Base-by-base conservation (phyloP, 1,140 invertebrate species). In the Cryptotermes secundus region DNA sequence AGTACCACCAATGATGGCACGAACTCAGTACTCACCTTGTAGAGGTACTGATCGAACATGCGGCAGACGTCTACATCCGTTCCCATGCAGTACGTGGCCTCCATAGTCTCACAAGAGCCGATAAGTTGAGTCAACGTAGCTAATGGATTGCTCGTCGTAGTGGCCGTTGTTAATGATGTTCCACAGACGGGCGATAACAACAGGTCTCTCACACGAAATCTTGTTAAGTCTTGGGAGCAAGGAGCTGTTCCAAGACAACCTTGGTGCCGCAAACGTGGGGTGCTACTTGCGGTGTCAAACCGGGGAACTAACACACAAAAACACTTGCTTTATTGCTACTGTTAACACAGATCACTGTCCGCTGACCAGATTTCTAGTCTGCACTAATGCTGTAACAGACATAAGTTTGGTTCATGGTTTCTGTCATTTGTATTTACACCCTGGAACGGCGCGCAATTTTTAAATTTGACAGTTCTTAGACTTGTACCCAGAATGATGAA, bases 1-100 rank as follows among this genome's bases (percentile, higher is more conserved):
- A 42, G 16, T 2, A 42, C 16, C 59, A 72, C 24, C 4, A 59
- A 16, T 24, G 4, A 59, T 19, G 6, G 4, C 3, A 22, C 7
- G 26, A 59, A 24, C 53, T 10, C 59, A 31, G 0, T 26, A 80
- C 88, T 89, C 88, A 94, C 93, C 93, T 94, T 94, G 88, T 93
- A 93, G 85, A 92, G 89, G 88, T 93, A 94, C 89, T 93, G 93
- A 88, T 94, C 93, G 86, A 93, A 93, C 93, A 93, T 93, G 88
- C 93, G 92, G 90, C 92, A 92, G 85, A 93, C 91, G 88, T 94
- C 93, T 87, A 93, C 90, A 88, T 94, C 93, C 87, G 89, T 92
- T 87, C 90, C 92, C 86, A 92, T 92, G 89, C 92, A 92, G 87
- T 94, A 93, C 86, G 92, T 92, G 85, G 92, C 91, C 88, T 94